Percentiles rank a stretch among this genome's conserved stretches.
Evolutionary conservation across 2,888 invertebrate genomes (phyloP).

Genomic region (Papilio elwesi): DNA sequence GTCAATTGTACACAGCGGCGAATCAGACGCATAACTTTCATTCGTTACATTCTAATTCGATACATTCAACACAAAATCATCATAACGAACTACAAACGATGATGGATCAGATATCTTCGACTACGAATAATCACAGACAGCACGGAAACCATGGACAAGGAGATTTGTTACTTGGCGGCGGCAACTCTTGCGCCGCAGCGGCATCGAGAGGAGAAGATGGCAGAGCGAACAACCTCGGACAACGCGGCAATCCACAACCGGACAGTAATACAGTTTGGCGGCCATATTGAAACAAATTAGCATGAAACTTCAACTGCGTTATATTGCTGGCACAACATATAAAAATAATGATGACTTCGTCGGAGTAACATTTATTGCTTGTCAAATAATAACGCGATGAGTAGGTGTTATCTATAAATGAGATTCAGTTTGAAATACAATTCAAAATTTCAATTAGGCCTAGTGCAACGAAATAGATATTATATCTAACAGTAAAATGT

Average conservation of each 20-base stretch:
- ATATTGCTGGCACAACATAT: conserved; percentile 15
- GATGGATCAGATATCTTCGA: conserved; percentile 90
- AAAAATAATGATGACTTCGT: conserved; percentile 40
- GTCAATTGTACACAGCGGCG: conserved; percentile 92
- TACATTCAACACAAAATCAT: conserved; percentile 86
- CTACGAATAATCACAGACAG: conserved; percentile 83
- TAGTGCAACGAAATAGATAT: conserved; percentile 70
- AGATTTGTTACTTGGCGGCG: conserved; percentile 82
- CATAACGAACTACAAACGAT: conserved; percentile 89
- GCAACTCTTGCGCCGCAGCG: conserved; percentile 83
- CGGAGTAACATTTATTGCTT: conserved; percentile 30
- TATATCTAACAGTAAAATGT: conserved; percentile 51
- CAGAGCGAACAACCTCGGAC: conserved; percentile 81
- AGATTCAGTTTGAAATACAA: conserved; percentile 12
- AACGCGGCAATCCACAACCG: conserved; percentile 85
- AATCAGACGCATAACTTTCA: conserved; percentile 90
- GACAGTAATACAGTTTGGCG: conserved; percentile 90
- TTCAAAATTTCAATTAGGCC: conserved; percentile 45
- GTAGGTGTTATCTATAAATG: neutral
- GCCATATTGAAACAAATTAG: conserved; percentile 85
- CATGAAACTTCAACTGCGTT: neutral
- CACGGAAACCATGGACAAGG: conserved; percentile 73
- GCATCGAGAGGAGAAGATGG: conserved; percentile 84
- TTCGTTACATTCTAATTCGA: conserved; percentile 86
- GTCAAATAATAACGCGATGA: neutral